Evolutionary conservation across 2,113 vertebrate genomes (phyloP).

Genomic region (Pelobates fuscus): DNA sequence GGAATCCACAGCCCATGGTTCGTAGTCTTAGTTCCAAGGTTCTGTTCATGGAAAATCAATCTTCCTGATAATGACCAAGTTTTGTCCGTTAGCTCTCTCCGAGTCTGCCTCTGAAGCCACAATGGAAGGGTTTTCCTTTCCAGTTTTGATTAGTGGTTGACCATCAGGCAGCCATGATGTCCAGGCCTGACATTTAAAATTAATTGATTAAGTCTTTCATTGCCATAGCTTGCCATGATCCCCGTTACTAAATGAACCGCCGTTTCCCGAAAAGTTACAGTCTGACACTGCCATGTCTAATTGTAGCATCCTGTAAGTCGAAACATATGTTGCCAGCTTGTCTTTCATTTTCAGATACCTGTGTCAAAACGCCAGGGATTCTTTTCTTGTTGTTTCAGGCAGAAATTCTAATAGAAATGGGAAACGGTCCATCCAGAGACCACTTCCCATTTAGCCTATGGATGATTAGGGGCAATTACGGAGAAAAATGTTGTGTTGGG

Average conservation of each 20-base stretch:
- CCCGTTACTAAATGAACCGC: conserved; percentile 49
- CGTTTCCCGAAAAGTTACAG: conserved; percentile 54
- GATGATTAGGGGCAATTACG: conserved; percentile 35
- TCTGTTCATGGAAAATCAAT: conserved; percentile 18
- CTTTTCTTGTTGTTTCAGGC: conserved; percentile 8
- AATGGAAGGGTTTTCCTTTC: conserved; percentile 57
- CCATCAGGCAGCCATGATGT: conserved; percentile 29
- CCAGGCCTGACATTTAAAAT: conserved; percentile 22
- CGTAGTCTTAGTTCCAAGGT: conserved; percentile 29
- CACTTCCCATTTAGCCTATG: conserved; percentile 26
- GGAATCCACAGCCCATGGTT: conserved; percentile 2
- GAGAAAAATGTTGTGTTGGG: conserved; percentile 21
- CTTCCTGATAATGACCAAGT: conserved; percentile 10
- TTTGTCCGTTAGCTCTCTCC: conserved; percentile 28
- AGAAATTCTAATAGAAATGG: not conserved
- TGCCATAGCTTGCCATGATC: conserved; percentile 50
- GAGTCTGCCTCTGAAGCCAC: conserved; percentile 53
- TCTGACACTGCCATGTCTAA: conserved; percentile 50
- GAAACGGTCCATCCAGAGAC: conserved; percentile 1
- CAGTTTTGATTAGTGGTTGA: conserved; percentile 61
- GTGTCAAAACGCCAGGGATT: not conserved
- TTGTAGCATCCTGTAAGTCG: not conserved
- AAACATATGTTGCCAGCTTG: conserved; percentile 2
- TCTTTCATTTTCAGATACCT: conserved; percentile 9
- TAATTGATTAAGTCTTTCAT: conserved; percentile 17